A percentile compares a stretch with the other conserved stretches of the same genome.
Conservation (phyloP, 37 sponge, comb jelly and placozoan genomes). For the Ephydatia muelleri region DNA sequence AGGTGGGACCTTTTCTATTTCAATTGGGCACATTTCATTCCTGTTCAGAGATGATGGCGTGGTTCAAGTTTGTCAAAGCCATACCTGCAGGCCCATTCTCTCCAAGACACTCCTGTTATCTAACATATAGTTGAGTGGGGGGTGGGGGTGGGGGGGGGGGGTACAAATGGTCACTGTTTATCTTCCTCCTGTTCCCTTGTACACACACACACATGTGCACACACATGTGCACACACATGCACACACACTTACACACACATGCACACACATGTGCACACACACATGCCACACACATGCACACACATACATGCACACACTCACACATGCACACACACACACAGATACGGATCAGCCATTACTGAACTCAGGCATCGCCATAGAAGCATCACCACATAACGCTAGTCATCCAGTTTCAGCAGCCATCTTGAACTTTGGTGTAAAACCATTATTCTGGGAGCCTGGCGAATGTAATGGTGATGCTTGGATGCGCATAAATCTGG, state of each 20-base stretch:
- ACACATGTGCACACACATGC: no score
- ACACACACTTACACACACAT: no score
- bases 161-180: no score
- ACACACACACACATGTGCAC: no score
- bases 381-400: background rate
- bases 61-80: slow-evolving; percentile 51
- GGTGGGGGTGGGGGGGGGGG: no score
- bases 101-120: background rate
- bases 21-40: background rate
- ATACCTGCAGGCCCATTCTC: background rate
- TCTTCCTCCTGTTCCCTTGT: background rate
- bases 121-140: background rate
- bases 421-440: background rate
- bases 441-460: background rate
- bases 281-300: no score
- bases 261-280: no score
- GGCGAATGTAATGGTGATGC: background rate
- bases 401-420: background rate
- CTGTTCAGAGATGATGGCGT: slow-evolving; percentile 47
- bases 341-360: background rate
- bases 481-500: background rate
- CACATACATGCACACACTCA: no score
- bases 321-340: no score
- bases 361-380: background rate
- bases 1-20: background rate